Base-by-base conservation (phyloP, 2,113 vertebrate genomes). In the Mystacornis crossleyi region DNA sequence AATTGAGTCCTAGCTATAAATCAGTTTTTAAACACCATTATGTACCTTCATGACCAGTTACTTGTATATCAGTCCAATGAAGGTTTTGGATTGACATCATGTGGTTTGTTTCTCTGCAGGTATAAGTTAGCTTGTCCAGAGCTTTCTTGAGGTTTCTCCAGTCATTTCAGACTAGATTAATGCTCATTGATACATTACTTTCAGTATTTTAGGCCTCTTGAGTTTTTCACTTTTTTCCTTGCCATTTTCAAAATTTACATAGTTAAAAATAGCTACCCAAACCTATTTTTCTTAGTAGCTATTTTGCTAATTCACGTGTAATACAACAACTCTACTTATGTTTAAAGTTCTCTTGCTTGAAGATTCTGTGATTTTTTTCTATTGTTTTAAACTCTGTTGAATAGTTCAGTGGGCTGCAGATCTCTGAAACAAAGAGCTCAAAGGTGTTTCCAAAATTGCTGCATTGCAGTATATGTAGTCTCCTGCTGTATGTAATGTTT, bases 1-100 rank as follows among this genome's bases (percentile, higher is more conserved):
- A 90, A 9, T 2, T 6, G 10, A 48, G 19, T 60, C 12, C 10
- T 78, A 60, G 38, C 3, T 89, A 21, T 28, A 67, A 47, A 58
- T 71, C 2, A 21, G 0, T 19, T 70, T 81, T 86, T 86, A 57
- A 45, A 60, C 14, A 9, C 10, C 3, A 1, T 45, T 55, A 9
- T 25, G 2, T 69, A 24, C 25, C 6, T 82, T 65, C 16, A 13
- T 61, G 25, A 36, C 18, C 18, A 33, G 9, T 36, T 60, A 17
- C 7, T 65, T 82, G 13, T 85, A 3, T 43, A n/a, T 82, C 1
- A 1, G 0, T 80, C 28, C 31, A 38, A 0, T 82, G 50, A 74
- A 64, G 7, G 8, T 72, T 83, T 80, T 72, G 18, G 18, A 33
- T 29, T 69, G 23, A 36, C 18, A 3, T 64, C 12, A 1, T 1